Conservation (phyloP, 2,888 invertebrate species). For the Drosophila nigricruria region DNA sequence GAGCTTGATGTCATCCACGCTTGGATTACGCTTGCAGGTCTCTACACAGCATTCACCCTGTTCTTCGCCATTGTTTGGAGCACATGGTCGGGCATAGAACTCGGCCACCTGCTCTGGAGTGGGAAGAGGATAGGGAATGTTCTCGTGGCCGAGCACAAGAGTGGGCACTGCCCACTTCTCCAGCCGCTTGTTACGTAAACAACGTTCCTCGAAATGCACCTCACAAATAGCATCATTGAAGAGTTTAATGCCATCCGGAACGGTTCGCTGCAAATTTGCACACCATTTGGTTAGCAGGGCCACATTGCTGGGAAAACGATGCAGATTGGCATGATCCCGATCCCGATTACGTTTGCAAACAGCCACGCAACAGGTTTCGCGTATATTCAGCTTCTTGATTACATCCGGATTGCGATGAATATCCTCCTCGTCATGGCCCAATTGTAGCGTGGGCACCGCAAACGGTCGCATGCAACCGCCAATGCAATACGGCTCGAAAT, state of each 20-base stretch:
- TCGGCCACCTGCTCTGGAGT: slow-evolving; percentile 78
- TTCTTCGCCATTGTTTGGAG: slow-evolving; percentile 79
- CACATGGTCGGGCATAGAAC: slow-evolving; percentile 68
- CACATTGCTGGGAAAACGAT: slow-evolving; percentile 81
- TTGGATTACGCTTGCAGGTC: slow-evolving; percentile 81
- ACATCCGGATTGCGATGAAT: slow-evolving; percentile 82
- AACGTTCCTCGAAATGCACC: slow-evolving; percentile 81
- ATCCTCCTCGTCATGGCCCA: slow-evolving; percentile 81
- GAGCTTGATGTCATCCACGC: slow-evolving; percentile 80
- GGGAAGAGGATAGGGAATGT: slow-evolving; percentile 69
- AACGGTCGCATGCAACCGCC: slow-evolving; percentile 83
- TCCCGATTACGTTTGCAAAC: slow-evolving; percentile 81
- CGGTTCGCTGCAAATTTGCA: slow-evolving; percentile 75
- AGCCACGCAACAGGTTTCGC: slow-evolving; percentile 81
- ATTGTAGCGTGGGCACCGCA: slow-evolving; percentile 79
- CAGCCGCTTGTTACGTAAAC: slow-evolving; percentile 80
- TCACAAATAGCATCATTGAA: slow-evolving; percentile 83
- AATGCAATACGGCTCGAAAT: slow-evolving; percentile 82
- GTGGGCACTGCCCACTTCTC: slow-evolving; percentile 83
- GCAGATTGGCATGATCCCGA: slow-evolving; percentile 81
- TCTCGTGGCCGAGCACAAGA: slow-evolving; percentile 72
- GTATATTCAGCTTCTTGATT: slow-evolving; percentile 81
- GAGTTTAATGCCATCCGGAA: slow-evolving; percentile 80
- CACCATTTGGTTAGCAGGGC: slow-evolving; percentile 79
- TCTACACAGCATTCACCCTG: slow-evolving; percentile 82